Evolutionary conservation across 1,140 invertebrate species (phyloP).

Genomic region (Scaptomyza hsui): DNA sequence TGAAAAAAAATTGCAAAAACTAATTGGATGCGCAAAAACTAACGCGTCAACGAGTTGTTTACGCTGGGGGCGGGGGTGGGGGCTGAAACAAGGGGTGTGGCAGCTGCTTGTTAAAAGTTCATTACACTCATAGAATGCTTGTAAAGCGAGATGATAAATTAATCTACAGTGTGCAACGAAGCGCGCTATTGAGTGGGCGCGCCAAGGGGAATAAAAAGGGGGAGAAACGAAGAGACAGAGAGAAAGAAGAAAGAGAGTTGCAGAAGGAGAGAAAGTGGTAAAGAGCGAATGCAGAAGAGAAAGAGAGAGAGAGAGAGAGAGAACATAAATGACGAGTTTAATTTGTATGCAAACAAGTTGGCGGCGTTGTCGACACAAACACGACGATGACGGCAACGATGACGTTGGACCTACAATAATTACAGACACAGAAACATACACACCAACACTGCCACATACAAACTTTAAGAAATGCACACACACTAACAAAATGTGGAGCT

Average conservation of each 20-base stretch:
- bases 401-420: constrained; percentile 78
- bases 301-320: constrained; percentile 33
- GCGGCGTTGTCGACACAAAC: constrained; percentile 74
- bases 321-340: constrained; percentile 80
- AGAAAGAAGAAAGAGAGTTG: background rate
- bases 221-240: constrained; percentile 9
- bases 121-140: constrained; percentile 81
- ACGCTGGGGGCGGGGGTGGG: background rate
- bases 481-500: constrained; percentile 10
- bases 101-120: constrained; percentile 79
- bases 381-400: constrained; percentile 48
- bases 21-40: constrained; percentile 75
- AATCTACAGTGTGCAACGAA: constrained; percentile 77
- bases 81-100: constrained; percentile 32
- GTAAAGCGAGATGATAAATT: constrained; percentile 83
- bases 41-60: constrained; percentile 31
- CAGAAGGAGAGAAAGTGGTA: constrained; percentile 1
- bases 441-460: constrained; percentile 21
- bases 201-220: constrained; percentile 25
- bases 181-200: constrained; percentile 76
- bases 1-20: constrained; percentile 66
- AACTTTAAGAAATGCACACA: constrained; percentile 39
- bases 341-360: constrained; percentile 83
- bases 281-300: background rate
- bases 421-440: constrained; percentile 48